Conservation (phyloP, 2,888 invertebrate genomes). For the Ochlodes sylvanus region DNA sequence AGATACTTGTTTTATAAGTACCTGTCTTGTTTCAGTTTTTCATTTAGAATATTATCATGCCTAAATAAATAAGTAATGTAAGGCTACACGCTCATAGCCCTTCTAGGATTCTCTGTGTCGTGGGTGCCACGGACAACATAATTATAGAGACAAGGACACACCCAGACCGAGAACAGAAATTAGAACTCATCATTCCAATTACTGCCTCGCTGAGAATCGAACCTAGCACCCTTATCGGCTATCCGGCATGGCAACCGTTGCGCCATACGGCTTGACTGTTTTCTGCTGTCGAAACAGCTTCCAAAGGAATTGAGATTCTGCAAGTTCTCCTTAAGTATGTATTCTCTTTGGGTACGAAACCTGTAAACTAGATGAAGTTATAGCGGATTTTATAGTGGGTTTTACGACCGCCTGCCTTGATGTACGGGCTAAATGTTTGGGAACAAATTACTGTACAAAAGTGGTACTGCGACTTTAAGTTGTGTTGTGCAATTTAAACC, state of each 20-base stretch:
- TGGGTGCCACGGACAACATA: too few relatives aligned
- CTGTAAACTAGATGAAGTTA: conserved; percentile 36
- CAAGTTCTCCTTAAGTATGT: conserved; percentile 22
- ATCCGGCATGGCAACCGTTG: too few relatives aligned
- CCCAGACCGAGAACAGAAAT: too few relatives aligned
- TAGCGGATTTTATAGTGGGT: conserved; percentile 39
- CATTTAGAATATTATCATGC: background rate
- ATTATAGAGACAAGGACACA: too few relatives aligned
- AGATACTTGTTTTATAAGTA: too few relatives aligned
- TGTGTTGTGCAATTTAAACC: background rate
- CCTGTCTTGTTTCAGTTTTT: too few relatives aligned
- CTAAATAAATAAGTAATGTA: too few relatives aligned
- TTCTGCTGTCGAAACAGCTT: conserved; percentile 19
- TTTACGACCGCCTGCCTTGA: conserved; percentile 39
- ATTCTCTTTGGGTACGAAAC: conserved; percentile 33
- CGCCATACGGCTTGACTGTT: too few relatives aligned
- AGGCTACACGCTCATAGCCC: background rate
- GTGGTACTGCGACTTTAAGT: conserved; percentile 5
- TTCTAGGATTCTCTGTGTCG: too few relatives aligned
- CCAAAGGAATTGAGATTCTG: conserved; percentile 31
- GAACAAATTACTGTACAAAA: conserved; percentile 44
- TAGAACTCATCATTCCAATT: too few relatives aligned
- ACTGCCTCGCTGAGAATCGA: too few relatives aligned
- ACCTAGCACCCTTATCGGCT: too few relatives aligned
- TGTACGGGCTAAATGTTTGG: conserved; percentile 30